Conservation (phyloP, 2,888 invertebrate genomes). For the Bellardia pandia region DNA sequence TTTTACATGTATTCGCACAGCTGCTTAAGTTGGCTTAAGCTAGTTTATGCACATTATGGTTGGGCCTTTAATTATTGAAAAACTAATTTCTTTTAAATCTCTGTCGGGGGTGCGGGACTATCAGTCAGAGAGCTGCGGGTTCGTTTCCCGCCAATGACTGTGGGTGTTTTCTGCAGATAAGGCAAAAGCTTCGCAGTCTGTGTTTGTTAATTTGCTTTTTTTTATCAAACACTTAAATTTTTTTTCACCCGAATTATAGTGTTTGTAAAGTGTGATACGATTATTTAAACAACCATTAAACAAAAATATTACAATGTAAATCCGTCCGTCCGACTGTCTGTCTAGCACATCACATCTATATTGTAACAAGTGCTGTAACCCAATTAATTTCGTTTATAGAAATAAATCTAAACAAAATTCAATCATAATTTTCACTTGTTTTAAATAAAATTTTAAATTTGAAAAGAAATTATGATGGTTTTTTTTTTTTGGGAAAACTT, state of each 20-base stretch:
- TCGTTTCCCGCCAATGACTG: no score
- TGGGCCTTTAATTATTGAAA: no score
- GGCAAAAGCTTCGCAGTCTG: no score
- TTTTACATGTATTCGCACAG: no score
- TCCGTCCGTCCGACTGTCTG: background rate
- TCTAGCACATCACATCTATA: background rate
- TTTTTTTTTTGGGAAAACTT: background rate
- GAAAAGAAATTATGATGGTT: slow-evolving; percentile 53
- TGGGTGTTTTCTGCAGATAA: no score
- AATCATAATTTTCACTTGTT: slow-evolving; percentile 53
- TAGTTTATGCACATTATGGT: no score
- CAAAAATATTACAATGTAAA: background rate
- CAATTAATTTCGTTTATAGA: slow-evolving; percentile 23
- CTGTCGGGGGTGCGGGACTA: no score
- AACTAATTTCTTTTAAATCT: no score
- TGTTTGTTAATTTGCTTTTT: no score
- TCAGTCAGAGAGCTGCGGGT: no score
- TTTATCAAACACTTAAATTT: slow-evolving; percentile 21
- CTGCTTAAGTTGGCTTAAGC: no score
- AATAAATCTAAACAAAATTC: slow-evolving; percentile 61
- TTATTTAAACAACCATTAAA: slow-evolving; percentile 33
- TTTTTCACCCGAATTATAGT: background rate
- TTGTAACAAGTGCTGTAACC: slow-evolving; percentile 30
- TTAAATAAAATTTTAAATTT: background rate
- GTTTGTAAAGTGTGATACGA: slow-evolving; percentile 44